phyloP scores from a whole-genome alignment of 2,888 invertebrate genomes.

The Calliopum simillimum region DNA sequence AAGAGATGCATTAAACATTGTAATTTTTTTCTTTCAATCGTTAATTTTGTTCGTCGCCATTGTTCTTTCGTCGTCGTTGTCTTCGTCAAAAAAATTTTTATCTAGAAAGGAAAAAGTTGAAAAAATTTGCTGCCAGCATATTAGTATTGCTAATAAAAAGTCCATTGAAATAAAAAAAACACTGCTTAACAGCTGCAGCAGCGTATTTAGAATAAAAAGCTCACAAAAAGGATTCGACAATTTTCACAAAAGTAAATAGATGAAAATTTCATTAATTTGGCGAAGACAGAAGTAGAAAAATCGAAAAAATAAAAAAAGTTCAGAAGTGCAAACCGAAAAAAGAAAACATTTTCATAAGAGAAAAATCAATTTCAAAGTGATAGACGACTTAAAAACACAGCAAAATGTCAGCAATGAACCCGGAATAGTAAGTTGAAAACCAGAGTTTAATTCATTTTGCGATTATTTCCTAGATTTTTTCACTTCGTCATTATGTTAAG shows the following conservation, averaged over 20 bases:
- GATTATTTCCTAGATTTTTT: background rate
- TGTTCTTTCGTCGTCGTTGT: conserved; percentile 51
- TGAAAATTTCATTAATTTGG: conserved; percentile 34
- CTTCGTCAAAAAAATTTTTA: conserved; percentile 43
- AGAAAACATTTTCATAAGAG: background rate
- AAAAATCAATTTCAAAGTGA: conserved; percentile 23
- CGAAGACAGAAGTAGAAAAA: conserved; percentile 37
- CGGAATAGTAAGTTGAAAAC: conserved; percentile 79
- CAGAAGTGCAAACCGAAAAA: conserved; percentile 32
- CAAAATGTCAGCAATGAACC: conserved; percentile 76
- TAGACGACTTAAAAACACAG: conserved; percentile 26
- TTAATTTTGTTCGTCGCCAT: conserved; percentile 49
- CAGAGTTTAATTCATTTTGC: conserved; percentile 15
- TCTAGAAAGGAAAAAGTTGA: conserved; percentile 8
- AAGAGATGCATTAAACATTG: conserved; percentile 32
- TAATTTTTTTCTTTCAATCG: conserved; percentile 40
- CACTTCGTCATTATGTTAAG: conserved; percentile 9
- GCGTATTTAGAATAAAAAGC: conserved; percentile 5
- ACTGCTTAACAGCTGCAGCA: background rate
- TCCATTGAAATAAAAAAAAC: background rate
- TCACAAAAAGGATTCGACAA: conserved; percentile 12
- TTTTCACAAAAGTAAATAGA: conserved; percentile 31
- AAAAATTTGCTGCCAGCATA: conserved; percentile 7
- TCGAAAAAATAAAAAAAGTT: conserved; percentile 35
- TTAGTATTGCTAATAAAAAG: background rate